phyloP scores from a whole-genome alignment of 2,797 vertebrate species.

The Brachymystax lenok region DNA sequence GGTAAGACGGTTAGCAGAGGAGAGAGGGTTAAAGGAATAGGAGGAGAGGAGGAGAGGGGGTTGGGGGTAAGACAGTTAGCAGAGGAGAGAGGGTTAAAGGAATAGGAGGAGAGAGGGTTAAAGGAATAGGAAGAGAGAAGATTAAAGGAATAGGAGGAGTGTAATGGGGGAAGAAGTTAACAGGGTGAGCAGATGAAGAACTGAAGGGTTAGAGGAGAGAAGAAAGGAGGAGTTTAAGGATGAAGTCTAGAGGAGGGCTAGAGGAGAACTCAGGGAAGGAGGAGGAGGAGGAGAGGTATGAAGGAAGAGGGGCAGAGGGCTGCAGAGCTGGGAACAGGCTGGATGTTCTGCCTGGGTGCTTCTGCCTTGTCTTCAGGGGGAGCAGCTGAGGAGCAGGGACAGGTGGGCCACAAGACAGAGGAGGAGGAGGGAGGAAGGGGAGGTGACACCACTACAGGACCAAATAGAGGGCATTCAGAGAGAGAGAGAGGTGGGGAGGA shows the following conservation, averaged over 20 bases:
- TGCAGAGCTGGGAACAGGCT: constrained; percentile 60
- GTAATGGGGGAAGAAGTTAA: neutral
- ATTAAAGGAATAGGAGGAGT: too few relatives aligned
- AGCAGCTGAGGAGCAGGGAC: constrained; percentile 68
- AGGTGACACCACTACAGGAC: constrained; percentile 37
- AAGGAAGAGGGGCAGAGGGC: constrained; percentile 33
- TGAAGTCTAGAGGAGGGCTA: neutral
- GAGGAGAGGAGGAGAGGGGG: neutral
- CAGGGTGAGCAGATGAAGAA: neutral
- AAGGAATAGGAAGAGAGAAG: too few relatives aligned
- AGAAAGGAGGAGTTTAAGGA: too few relatives aligned
- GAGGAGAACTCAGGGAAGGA: neutral
- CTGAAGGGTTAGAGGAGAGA: neutral
- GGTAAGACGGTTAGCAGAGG: neutral
- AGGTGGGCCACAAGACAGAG: constrained; percentile 11
- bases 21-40: neutral
- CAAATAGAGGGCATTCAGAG: constrained; percentile 39
- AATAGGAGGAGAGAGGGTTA: too few relatives aligned
- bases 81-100: neutral
- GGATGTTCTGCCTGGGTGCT: constrained; percentile 73
- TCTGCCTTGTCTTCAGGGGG: constrained; percentile 70
- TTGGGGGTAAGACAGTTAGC: neutral
- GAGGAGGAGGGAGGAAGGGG: constrained; percentile 18
- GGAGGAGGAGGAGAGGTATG: constrained; percentile 6
- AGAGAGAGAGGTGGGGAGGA: constrained; percentile 18